Conservation (phyloP, 1,140 invertebrate genomes). For the Palaemon carinicauda region DNA sequence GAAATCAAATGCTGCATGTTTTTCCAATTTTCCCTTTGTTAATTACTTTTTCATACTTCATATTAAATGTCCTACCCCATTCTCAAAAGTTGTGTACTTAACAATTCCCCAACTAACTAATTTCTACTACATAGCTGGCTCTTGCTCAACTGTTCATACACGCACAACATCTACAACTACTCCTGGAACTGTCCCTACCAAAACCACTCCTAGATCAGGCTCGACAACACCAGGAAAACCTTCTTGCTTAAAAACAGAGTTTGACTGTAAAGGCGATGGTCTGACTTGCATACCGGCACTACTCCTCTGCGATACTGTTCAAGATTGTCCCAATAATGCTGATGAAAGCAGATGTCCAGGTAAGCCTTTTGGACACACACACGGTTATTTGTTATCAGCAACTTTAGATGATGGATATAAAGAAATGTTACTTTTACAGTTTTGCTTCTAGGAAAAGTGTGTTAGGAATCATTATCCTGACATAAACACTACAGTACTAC, state of each 20-base stretch:
- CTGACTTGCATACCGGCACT: conserved; percentile 61
- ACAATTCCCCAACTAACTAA: not conserved
- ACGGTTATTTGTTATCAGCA: not conserved
- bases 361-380: not conserved
- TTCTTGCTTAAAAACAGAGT: conserved; percentile 12
- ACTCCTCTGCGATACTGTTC: conserved; percentile 62
- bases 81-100: too few species aligned
- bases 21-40: too few species aligned
- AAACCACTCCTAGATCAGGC: not conserved
- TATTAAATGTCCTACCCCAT: too few species aligned
- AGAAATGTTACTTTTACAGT: too few species aligned
- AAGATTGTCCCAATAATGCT: conserved; percentile 63
- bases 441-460: not conserved
- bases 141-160: conserved; percentile 25
- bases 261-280: not conserved
- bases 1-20: too few species aligned
- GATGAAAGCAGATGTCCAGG: conserved; percentile 60
- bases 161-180: conserved; percentile 11
- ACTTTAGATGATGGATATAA: too few species aligned
- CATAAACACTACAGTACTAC: not conserved
- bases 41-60: too few species aligned
- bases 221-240: not conserved
- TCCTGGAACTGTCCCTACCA: not conserved
- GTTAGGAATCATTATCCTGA: not conserved
- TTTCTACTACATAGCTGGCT: not conserved